Conservation (phyloP, 2,113 vertebrate genomes). For the Myotis davidii region DNA sequence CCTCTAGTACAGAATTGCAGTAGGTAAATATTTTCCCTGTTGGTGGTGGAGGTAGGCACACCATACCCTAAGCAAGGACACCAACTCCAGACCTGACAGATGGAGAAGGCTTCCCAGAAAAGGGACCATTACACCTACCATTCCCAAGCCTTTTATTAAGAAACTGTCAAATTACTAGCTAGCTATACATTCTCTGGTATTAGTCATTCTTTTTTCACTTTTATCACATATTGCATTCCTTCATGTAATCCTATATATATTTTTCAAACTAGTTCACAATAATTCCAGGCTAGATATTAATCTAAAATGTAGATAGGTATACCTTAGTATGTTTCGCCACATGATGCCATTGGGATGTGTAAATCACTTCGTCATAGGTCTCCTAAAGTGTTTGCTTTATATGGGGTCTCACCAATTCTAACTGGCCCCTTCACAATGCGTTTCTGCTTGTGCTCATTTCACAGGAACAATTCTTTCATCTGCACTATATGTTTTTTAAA, state of each 20-base stretch:
- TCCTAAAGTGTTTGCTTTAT: neutral
- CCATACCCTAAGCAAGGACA: neutral
- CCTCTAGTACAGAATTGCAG: neutral
- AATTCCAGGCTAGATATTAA: constrained; percentile 18
- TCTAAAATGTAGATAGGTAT: neutral
- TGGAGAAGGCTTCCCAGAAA: neutral
- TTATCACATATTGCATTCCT: neutral
- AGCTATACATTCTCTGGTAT: neutral
- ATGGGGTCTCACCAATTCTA: neutral
- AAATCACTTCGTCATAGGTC: neutral
- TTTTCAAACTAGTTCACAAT: neutral
- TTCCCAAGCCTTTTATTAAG: neutral
- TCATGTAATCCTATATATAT: neutral
- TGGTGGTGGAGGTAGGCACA: neutral
- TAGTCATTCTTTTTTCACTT: neutral
- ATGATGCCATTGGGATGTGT: neutral
- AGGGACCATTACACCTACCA: neutral
- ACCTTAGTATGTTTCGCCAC: neutral
- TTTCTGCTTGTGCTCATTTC: neutral
- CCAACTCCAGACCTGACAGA: neutral
- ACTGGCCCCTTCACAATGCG: neutral
- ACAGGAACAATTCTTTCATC: neutral
- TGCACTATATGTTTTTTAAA: neutral
- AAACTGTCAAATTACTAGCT: neutral
- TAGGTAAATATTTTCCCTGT: neutral